Conservation (phyloP, 2,797 vertebrate genomes). For the Melanotaenia boesemani region DNA sequence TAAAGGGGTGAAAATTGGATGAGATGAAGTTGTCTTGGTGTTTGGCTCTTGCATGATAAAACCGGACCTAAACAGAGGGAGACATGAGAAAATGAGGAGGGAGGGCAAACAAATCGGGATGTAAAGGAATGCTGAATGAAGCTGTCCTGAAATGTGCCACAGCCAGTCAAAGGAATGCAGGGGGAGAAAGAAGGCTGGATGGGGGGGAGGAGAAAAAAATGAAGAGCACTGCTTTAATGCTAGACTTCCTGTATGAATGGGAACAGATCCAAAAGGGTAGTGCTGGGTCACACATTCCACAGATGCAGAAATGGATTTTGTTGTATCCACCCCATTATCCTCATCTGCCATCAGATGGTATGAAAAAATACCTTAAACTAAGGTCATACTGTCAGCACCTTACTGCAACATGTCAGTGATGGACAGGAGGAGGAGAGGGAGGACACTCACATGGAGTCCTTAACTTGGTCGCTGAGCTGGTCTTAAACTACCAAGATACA, state of each 20-base stretch:
- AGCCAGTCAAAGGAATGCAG: constrained; percentile 65
- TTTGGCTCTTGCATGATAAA: constrained; percentile 68
- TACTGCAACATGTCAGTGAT: constrained; percentile 45
- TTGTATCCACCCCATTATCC: constrained; percentile 41
- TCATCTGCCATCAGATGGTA: constrained; percentile 47
- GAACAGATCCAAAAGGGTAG: constrained; percentile 70
- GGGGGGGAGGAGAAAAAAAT: constrained; percentile 15
- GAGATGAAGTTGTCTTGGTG: constrained; percentile 81
- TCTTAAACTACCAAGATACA: constrained; percentile 28
- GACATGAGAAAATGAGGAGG: constrained; percentile 44
- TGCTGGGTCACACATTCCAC: constrained; percentile 75
- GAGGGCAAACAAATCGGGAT: constrained; percentile 64
- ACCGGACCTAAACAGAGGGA: constrained; percentile 58
- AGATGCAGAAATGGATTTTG: constrained; percentile 48
- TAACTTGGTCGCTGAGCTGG: constrained; percentile 15
- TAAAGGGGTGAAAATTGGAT: constrained; percentile 80
- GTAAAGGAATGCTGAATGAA: constrained; percentile 78
- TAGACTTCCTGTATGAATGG: constrained; percentile 77
- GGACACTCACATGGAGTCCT: background rate
- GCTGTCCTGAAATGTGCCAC: constrained; percentile 67
- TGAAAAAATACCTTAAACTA: constrained; percentile 38
- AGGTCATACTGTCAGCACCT: constrained; percentile 47
- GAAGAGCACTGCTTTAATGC: constrained; percentile 70
- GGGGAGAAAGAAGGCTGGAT: constrained; percentile 11
- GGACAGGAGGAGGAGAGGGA: constrained; percentile 32